Evolutionary conservation across 2,797 vertebrate genomes (phyloP), one percentile per base, ranked within the genome.

Genomic region (Danio choprae): DNA sequence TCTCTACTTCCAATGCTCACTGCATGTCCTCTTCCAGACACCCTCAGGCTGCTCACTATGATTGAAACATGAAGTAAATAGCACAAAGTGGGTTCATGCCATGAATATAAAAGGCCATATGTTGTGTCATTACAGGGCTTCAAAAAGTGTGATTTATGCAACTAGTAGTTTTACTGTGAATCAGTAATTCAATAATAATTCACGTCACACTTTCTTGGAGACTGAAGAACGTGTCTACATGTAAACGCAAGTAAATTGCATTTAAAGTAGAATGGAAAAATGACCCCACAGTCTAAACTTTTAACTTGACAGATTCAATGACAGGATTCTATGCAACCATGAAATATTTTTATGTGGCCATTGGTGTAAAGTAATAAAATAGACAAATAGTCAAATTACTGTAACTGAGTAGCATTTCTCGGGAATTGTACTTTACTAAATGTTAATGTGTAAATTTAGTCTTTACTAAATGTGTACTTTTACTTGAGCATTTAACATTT

Each of bases 21-120:
- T 77, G 85, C 51, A 67, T 80, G 74, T 75, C 74, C 55, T 65
- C 74, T 74, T 79, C 80, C 81, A 83, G 75, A 22, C 38, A 74
- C 77, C 77, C 69, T 40, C 16, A 63, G 56, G 68, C 76, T 79
- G 78, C 46, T 69, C 74, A 11, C 65, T 44, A 44, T 76, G 22
- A 82, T 65, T 85, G 1, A 74, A 60, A 84, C 83, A 22, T 70
- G 55, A 64, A 44, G 62, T 41, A 67, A 85, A 83, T n/a, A 70
- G 70, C 65, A 62, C 44, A 62, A 70, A 60, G 36, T 41, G 44
- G 44, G 44, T 51, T 50, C 16, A 68, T 50, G 40, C 77, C 20
- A 67, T 18, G 43, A 73, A 36, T 56, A 40, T 69, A 50, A 59
- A 80, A 84, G 74, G 55, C 58, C 74, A 62, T 62, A 18, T 12